These are phyloP conservation scores for Diloba caeruleocephala DNA, from an alignment of 2,888 invertebrate genomes.

Conservation along the genomic window DNA sequence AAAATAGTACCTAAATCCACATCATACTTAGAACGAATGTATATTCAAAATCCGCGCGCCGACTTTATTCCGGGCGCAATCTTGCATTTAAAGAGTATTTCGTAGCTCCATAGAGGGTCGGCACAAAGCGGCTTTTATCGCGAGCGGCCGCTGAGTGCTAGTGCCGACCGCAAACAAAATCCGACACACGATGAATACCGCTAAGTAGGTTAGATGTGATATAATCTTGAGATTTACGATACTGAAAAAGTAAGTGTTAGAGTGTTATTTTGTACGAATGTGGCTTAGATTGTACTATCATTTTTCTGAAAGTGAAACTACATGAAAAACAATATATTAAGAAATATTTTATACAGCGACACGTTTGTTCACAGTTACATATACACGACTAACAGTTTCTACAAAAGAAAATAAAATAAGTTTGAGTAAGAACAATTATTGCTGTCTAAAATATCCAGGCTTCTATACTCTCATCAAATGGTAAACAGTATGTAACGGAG, in stretches of 20 bases:
- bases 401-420: too few species aligned
- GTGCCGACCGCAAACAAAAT: constrained; percentile 71
- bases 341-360: too few species aligned
- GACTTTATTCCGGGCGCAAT: constrained; percentile 67
- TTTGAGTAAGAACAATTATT: too few species aligned
- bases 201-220: constrained; percentile 71
- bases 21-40: constrained; percentile 18
- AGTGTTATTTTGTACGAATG: constrained; percentile 40
- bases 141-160: constrained; percentile 63
- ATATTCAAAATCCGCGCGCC: constrained; percentile 48
- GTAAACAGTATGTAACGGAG: too few species aligned
- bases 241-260: constrained; percentile 51
- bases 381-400: too few species aligned
- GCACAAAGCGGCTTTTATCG: constrained; percentile 85
- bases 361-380: too few species aligned
- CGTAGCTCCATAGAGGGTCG: constrained; percentile 59
- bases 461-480: too few species aligned
- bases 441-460: too few species aligned
- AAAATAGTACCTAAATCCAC: constrained; percentile 16
- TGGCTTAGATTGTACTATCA: constrained; percentile 37
- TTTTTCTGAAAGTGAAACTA: too few species aligned
- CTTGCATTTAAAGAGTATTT: constrained; percentile 77
- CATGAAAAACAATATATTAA: too few species aligned
- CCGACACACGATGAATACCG: constrained; percentile 72
- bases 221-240: constrained; percentile 65